Conservation (phyloP, 1,140 invertebrate genomes). For the Leptinotarsa defecta region DNA sequence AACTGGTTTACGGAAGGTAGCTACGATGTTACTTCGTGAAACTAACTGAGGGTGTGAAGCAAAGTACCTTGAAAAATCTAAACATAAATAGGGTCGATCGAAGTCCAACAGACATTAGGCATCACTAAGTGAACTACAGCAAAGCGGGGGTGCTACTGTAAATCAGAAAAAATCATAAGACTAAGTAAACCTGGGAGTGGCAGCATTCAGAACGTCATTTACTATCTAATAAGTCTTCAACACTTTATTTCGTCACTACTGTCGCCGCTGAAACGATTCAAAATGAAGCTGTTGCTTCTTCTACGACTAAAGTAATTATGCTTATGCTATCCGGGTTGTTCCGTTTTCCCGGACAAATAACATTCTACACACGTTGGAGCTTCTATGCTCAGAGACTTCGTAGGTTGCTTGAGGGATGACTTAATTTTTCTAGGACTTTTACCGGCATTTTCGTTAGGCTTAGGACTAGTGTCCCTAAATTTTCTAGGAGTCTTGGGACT, state of each 20-base stretch:
- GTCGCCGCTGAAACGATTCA: constrained; percentile 22
- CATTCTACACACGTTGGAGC: constrained; percentile 71
- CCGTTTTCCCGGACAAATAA: constrained; percentile 62
- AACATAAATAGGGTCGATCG: constrained; percentile 48
- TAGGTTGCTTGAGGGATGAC: constrained; percentile 56
- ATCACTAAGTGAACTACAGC: constrained; percentile 31
- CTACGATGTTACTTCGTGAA: background rate
- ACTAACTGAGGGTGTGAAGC: constrained; percentile 16
- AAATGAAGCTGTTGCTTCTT: constrained; percentile 37
- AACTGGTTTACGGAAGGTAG: no score
- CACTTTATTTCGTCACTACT: constrained; percentile 41
- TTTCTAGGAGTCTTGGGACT: constrained; percentile 42
- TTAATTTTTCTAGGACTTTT: constrained; percentile 49
- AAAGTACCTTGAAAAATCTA: constrained; percentile 28
- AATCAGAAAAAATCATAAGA: constrained; percentile 30
- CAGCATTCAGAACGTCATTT: constrained; percentile 45
- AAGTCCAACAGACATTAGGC: constrained; percentile 54
- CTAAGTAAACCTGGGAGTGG: constrained; percentile 48
- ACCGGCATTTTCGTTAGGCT: constrained; percentile 26
- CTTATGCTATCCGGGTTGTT: constrained; percentile 58
- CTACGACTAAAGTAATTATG: constrained; percentile 40
- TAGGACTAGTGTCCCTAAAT: constrained; percentile 34
- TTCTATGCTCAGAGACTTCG: constrained; percentile 58
- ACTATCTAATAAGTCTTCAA: constrained; percentile 22
- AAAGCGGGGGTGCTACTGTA: constrained; percentile 50